Evolutionary conservation across 2,888 invertebrate genomes (phyloP), one percentile per base, ranked within the genome.

Genomic region (Tachina lurida): DNA sequence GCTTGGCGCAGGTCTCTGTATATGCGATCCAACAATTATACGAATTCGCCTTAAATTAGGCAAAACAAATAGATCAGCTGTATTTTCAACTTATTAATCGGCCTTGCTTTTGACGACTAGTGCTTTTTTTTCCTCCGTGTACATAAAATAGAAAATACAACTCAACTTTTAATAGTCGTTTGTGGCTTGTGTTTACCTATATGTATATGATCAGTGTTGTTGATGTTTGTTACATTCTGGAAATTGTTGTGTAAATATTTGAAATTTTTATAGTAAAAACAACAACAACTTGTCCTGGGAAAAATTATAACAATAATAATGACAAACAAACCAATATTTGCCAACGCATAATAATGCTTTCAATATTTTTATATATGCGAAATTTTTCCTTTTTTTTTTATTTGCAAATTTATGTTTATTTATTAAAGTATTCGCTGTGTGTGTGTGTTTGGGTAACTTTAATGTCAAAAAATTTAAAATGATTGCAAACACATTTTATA

Each of bases 401-500:
- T 22, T 31, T 39, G 19, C 19, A 19, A 54, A 70, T 63, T 71
- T 39, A 62, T 68, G 43, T 76, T 75, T n/a, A n/a, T 70, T 70
- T 56, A 67, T 12, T 43, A 10, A n/a, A 43, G 19, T 49, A 49
- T 77, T 67, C 10, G 19, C 17, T 68, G 60, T 22, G 12, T 60
- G 71, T 10, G 41, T 52, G 31, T 56, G 41, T 68, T 60, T 75
- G n/a, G 52, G 54, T 45, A 60, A 52, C 10, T 41, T 77, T 60
- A 77, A 77, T 77, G 83, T 78, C 83, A 84, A 77, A 84, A 73
- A 78, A 78, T 73, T 78, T 84, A 84, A 84, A 84, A 67, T 56
- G 60, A 84, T 80, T 79, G 86, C 80, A 79, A 86, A 86, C 86
- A 86, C 68, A 83, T 71, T 86, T 86, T 83, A 86, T 86, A 86